These are phyloP conservation scores for Poecilia picta DNA, from an alignment of 2,797 vertebrate genomes.

Conservation along the genomic window DNA sequence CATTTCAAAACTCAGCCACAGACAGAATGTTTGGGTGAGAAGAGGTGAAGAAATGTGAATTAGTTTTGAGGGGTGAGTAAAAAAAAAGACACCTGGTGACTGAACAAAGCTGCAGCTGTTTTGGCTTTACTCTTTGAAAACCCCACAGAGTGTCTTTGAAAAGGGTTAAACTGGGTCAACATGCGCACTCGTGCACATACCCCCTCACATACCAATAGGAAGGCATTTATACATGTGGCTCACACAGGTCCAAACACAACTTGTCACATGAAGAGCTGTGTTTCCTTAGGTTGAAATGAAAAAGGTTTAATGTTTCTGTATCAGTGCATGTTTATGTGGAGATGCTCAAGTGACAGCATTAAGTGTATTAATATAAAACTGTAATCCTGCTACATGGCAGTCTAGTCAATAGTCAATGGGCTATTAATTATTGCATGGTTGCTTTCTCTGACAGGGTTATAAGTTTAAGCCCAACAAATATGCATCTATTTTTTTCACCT, in stretches of 20 bases:
- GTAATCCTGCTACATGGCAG: background rate
- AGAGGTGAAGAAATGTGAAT: background rate
- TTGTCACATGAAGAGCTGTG: background rate
- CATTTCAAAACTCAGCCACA: background rate
- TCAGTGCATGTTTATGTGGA: conserved; percentile 18
- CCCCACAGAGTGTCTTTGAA: conserved; percentile 46
- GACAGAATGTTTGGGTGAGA: background rate
- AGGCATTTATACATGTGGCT: conserved; percentile 5
- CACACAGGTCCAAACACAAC: conserved; percentile 31
- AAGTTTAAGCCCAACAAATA: background rate
- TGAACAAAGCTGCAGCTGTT: conserved; percentile 66
- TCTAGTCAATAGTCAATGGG: background rate
- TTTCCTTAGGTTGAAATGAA: conserved; percentile 25
- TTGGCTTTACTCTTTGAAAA: conserved; percentile 54
- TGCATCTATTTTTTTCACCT: background rate
- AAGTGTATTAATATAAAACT: conserved; percentile 2
- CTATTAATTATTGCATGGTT: background rate
- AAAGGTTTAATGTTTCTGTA: conserved; percentile 23
- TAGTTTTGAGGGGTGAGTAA: conserved; percentile 38
- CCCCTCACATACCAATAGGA: conserved; percentile 20
- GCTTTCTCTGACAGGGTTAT: background rate
- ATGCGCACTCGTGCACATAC: conserved; percentile 24
- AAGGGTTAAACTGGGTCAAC: conserved; percentile 59
- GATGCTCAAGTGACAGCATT: conserved; percentile 11
- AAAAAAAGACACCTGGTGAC: conserved; percentile 66